Conservation (phyloP, 2,888 invertebrate genomes). For the Aleiodes testaceus region DNA sequence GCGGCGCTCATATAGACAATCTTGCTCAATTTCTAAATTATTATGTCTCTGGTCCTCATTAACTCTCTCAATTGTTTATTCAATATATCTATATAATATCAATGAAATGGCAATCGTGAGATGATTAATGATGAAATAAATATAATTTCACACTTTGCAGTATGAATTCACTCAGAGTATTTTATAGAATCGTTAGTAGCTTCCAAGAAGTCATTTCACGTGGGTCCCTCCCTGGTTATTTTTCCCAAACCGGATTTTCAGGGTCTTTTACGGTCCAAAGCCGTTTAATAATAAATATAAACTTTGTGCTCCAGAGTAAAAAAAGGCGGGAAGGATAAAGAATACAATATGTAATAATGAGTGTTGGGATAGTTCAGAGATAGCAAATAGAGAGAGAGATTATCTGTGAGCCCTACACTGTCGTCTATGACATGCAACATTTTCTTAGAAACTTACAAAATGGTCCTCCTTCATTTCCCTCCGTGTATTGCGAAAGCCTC, state of each 20-base stretch:
- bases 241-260: conserved; percentile 67
- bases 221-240: conserved; percentile 30
- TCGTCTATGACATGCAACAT: conserved; percentile 35
- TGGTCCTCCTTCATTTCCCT: conserved; percentile 29
- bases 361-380: no score
- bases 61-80: no score
- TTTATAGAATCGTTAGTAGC: neutral
- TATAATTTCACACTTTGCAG: neutral
- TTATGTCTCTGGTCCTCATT: conserved; percentile 1
- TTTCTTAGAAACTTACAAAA: conserved; percentile 52
- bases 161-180: neutral
- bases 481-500: conserved; percentile 60
- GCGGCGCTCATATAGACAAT: conserved; percentile 40
- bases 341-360: no score
- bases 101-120: no score
- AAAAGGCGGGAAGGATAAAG: neutral
- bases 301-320: neutral
- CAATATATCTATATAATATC: no score
- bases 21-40: conserved; percentile 40
- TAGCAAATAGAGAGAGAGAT: no score
- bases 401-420: no score
- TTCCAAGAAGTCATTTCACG: conserved; percentile 25
- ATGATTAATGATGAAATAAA: neutral
- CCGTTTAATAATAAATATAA: conserved; percentile 27
- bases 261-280: conserved; percentile 35